Evolutionary conservation across 2,888 invertebrate genomes (phyloP), one percentile per base, ranked within the genome.

Genomic region (Halictus ligatus): DNA sequence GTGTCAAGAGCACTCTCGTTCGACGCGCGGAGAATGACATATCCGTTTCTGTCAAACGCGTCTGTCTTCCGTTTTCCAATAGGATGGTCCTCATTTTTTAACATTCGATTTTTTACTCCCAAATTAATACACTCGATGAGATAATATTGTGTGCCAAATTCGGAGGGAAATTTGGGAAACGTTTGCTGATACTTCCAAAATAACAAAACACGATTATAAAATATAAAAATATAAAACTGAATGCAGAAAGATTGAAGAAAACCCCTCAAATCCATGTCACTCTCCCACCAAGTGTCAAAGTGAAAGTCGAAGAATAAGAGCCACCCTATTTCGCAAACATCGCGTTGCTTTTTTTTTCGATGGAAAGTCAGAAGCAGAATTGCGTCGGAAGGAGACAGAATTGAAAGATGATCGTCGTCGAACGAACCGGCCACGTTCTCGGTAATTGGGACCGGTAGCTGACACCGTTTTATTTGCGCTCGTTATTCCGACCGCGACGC

Each of bases 401-500:
- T 89, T 89, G 86, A 85, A 83, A 87, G 86, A 89, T 85, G 86
- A 88, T 83, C 81, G 78, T 78, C 84, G 81, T 87, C 81, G 83
- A 77, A 72, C 77, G 82, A 77, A 75, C 71, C 78, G 83, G 35
- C 84, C 87, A 85, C 87, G 84, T 87, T 84, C 73, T 75, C 85
- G 75, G 89, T 90, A 92, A 91, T 91, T 91, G 89, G 90, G 88
- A 87, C 84, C 84, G 84, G 89, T 90, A 90, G 89, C 91, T 92
- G 91, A 91, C 92, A 89, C 91, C 88, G 89, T 91, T 91, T 90
- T 89, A 92, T 86, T 87, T 83, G 83, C 81, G 84, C 89, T 85
- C 82, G 86, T 83, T 85, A 85, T 80, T 83, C 74, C 54, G 76
- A n/a, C 54, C 89, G 83, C 87, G 89, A 87, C 77, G 73, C 60